Evolutionary conservation across 2,113 vertebrate genomes (phyloP).

Genomic region (Oenanthe oenanthe): DNA sequence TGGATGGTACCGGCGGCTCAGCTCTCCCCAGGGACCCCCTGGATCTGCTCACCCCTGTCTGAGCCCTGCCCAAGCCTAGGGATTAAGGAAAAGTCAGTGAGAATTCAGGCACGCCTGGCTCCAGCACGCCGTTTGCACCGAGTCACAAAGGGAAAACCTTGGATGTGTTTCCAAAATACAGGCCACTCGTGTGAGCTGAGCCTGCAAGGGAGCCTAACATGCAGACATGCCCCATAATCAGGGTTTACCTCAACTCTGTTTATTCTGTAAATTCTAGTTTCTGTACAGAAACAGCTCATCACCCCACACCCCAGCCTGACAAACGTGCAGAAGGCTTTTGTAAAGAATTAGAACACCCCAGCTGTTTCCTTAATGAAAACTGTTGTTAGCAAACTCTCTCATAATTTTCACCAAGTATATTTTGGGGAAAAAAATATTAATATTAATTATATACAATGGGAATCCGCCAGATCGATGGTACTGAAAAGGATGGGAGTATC

Average conservation of each 20-base stretch:
- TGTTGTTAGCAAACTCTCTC: slow-evolving; percentile 48
- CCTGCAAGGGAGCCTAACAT: slow-evolving; percentile 27
- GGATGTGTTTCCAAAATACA: slow-evolving; percentile 58
- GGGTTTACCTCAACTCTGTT: slow-evolving; percentile 66
- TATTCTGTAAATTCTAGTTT: slow-evolving; percentile 75
- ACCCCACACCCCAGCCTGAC: slow-evolving; percentile 27
- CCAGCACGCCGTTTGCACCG: slow-evolving; percentile 23
- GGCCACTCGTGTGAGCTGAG: slow-evolving; percentile 36
- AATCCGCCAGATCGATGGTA: not conserved
- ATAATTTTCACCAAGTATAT: slow-evolving; percentile 35
- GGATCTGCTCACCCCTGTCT: slow-evolving; percentile 36
- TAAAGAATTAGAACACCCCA: slow-evolving; percentile 17
- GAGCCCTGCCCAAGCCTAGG: slow-evolving; percentile 6
- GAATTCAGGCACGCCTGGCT: slow-evolving; percentile 64
- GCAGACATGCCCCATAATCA: slow-evolving; percentile 54
- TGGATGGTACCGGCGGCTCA: not conserved
- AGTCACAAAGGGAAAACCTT: slow-evolving; percentile 57
- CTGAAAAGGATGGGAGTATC: not conserved
- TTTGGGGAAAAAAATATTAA: not conserved
- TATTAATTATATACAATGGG: not conserved
- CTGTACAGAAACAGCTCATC: slow-evolving; percentile 71
- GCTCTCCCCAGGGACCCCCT: not conserved
- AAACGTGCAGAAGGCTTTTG: slow-evolving; percentile 42
- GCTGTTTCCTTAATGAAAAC: slow-evolving; percentile 43
- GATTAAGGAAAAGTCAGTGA: slow-evolving; percentile 56